These are phyloP conservation scores for Paralvinella palmiformis DNA, from an alignment of 1,140 invertebrate species.

Conservation along the genomic window DNA sequence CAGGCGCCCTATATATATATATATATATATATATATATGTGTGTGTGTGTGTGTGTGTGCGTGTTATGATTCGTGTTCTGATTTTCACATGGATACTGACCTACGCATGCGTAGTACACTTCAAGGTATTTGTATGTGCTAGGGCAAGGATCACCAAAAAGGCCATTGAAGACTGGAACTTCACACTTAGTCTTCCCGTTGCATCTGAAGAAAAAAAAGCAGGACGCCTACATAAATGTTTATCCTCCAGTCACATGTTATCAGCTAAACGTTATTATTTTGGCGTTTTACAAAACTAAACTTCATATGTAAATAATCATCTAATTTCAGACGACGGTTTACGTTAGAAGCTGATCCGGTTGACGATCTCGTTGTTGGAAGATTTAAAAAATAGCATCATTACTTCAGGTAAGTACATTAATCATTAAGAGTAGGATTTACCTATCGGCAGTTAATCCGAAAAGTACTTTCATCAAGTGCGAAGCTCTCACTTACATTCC, in stretches of 20 bases:
- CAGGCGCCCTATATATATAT: no score
- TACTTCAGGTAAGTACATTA: no score
- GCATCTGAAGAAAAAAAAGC: background rate
- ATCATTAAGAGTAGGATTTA: background rate
- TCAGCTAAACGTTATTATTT: background rate
- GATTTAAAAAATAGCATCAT: no score
- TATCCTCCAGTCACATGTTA: background rate
- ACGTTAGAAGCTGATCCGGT: no score
- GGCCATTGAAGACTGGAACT: background rate
- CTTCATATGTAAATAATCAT: background rate
- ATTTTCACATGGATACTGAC: no score
- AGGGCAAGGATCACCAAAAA: conserved; percentile 3
- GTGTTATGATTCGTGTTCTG: no score
- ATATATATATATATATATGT: no score
- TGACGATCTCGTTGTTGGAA: no score
- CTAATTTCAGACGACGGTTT: background rate
- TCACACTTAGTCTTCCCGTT: background rate
- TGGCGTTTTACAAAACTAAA: background rate
- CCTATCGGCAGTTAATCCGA: background rate
- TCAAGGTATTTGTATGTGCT: conserved; percentile 9
- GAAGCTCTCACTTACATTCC: background rate
- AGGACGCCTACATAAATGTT: background rate
- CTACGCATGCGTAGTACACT: conserved; percentile 1
- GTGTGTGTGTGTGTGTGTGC: no score
- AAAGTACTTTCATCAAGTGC: background rate